Conservation (phyloP, 2,113 vertebrate genomes). For the Cynopterus brachyotis region DNA sequence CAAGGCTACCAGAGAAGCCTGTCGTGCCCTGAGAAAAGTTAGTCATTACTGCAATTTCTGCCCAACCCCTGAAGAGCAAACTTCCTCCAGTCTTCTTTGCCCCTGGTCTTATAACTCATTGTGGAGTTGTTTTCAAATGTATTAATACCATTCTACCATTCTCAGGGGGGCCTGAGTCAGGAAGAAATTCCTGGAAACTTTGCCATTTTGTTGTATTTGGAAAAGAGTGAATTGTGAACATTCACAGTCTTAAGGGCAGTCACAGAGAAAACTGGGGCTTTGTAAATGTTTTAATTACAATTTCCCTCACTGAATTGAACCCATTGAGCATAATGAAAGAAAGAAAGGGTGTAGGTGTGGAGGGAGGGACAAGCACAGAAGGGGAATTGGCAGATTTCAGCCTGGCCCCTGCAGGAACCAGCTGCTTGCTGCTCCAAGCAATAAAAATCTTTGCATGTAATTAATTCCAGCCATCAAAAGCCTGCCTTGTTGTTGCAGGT, state of each 20-base stretch:
- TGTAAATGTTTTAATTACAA: conserved; percentile 78
- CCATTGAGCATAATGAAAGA: conserved; percentile 60
- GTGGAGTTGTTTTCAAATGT: conserved; percentile 51
- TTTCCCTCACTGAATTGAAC: conserved; percentile 74
- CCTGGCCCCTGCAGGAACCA: conserved; percentile 39
- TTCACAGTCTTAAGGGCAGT: conserved; percentile 68
- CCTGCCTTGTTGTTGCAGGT: conserved; percentile 56
- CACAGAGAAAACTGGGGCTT: conserved; percentile 69
- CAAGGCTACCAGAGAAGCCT: conserved; percentile 36
- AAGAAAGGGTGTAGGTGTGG: conserved; percentile 67
- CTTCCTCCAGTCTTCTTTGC: background rate
- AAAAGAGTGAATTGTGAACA: conserved; percentile 59
- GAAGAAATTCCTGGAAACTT: conserved; percentile 71
- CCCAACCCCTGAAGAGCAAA: background rate
- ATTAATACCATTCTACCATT: conserved; percentile 29
- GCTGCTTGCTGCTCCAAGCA: conserved; percentile 66
- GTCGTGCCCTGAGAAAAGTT: conserved; percentile 44
- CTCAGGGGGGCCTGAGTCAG: background rate
- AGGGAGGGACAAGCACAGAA: conserved; percentile 50
- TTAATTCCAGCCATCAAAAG: conserved; percentile 78
- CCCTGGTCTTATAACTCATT: conserved; percentile 49
- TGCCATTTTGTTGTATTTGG: conserved; percentile 65
- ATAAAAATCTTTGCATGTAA: conserved; percentile 73
- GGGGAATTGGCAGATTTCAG: conserved; percentile 57
- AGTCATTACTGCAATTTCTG: conserved; percentile 3